Conservation (phyloP, 2,888 invertebrate species). For the Harpalus rufipes region DNA sequence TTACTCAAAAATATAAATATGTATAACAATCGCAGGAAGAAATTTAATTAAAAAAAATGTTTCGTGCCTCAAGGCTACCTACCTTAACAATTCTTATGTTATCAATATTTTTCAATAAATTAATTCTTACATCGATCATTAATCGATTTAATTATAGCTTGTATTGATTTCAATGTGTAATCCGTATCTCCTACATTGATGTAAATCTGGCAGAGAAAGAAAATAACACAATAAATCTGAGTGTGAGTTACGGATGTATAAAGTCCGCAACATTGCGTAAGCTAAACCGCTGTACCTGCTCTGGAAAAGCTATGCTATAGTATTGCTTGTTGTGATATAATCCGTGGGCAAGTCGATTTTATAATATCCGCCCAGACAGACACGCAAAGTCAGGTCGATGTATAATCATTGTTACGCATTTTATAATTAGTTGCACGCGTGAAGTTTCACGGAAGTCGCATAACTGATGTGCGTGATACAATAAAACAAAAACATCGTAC, state of each 20-base stretch:
- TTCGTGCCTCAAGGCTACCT: too few relatives aligned
- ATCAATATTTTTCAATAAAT: too few relatives aligned
- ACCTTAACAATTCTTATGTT: too few relatives aligned
- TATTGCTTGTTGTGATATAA: conserved; percentile 37
- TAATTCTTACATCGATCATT: too few relatives aligned
- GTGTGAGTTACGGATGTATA: conserved; percentile 34
- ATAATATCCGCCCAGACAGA: conserved; percentile 40
- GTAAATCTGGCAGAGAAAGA: conserved; percentile 7
- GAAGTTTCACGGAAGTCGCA: conserved; percentile 36
- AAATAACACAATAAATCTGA: conserved; percentile 48
- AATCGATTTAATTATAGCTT: too few relatives aligned
- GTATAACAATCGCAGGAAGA: too few relatives aligned
- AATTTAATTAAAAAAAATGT: too few relatives aligned
- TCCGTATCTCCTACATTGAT: not conserved
- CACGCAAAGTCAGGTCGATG: not conserved
- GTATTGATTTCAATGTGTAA: too few relatives aligned
- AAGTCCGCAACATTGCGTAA: conserved; percentile 7
- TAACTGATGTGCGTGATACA: not conserved
- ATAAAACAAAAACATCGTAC: not conserved
- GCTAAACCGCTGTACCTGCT: not conserved
- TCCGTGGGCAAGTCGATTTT: conserved; percentile 46
- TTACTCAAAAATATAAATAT: too few relatives aligned
- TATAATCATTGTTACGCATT: conserved; percentile 55
- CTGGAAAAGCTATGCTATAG: not conserved
- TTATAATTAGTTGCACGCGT: conserved; percentile 49